Conservation (phyloP, 2,797 vertebrate species). For the Otus scops region DNA sequence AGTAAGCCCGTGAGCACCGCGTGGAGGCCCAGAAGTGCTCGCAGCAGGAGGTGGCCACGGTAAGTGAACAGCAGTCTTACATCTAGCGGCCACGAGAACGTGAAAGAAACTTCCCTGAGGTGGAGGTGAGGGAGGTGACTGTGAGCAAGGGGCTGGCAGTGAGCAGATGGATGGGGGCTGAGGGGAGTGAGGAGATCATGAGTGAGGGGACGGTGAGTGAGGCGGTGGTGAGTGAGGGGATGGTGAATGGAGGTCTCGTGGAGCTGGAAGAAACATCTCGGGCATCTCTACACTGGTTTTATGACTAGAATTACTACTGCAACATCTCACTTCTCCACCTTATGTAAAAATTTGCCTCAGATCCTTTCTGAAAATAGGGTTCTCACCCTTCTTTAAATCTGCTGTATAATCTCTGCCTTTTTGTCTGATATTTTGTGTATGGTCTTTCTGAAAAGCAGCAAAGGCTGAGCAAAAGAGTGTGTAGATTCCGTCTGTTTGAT, state of each 20-base stretch:
- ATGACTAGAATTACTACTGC: not conserved
- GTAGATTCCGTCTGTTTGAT: not conserved
- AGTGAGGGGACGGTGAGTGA: not conserved
- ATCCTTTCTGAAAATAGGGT: not conserved
- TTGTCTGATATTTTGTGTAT: not conserved
- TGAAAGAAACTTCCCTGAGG: not conserved
- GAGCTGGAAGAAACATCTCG: not conserved
- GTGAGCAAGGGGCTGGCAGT: not conserved
- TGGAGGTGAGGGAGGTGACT: not conserved
- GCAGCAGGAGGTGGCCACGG: rapidly evolving
- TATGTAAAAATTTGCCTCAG: not conserved
- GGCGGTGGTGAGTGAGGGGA: not conserved
- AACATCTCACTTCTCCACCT: not conserved
- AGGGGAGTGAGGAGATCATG: not conserved
- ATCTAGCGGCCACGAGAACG: not conserved
- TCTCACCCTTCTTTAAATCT: not conserved
- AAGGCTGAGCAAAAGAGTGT: not conserved
- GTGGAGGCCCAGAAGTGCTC: not conserved
- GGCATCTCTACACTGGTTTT: not conserved
- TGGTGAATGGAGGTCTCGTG: not conserved
- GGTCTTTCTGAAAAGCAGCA: not conserved
- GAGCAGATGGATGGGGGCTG: not conserved
- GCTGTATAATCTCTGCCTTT: not conserved
- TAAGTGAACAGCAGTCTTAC: not conserved
- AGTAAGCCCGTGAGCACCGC: rapidly evolving